Evolutionary conservation across 1,140 invertebrate genomes (phyloP), one percentile per base, ranked within the genome.

Genomic region (Bombus cullumanus): DNA sequence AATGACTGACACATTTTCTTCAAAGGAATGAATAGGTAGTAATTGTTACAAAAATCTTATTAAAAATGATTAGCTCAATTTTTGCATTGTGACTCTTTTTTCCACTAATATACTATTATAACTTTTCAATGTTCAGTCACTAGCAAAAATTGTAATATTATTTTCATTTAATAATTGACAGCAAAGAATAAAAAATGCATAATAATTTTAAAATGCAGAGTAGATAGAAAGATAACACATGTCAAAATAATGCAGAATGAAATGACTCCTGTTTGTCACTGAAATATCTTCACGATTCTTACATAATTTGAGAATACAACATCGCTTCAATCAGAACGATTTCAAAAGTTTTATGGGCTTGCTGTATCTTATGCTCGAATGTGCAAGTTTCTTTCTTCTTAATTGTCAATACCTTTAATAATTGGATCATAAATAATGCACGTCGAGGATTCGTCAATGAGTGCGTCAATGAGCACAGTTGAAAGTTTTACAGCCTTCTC

Each of bases 311-410:
- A 37, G 22, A 73, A 34, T 73, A 72, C 53, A 8, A 28, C 2
- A 6, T 74, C 13, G 22, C 13, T 41, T 9, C 66, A 28, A 73
- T 76, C 41, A 37, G 22, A n/a, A n/a, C n/a, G 8, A 39, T 41
- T 28, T 66, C 68, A 85, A 85, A 85, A 81, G 84, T 85, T 81
- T 47, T 83, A 86, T 83, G 85, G 78, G 78, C 81, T 82, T 86
- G 80, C 79, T 47, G 10, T 62, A 28, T 47, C 22, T 71, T 79
- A 41, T 43, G 34, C 3, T 78, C 41, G 47, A 34, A 86, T 75
- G 69, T 34, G 28, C 18, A 53, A 53, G 18, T 53, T 53, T 22
- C 34, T 12, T 53, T 57, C 25, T 39, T 41, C 28, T 53, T 81
- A 43, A 41, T 34, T 10, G 9, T 76, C 13, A 31, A 39, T 68